phyloP scores from a whole-genome alignment of 2,888 invertebrate species.

The Xestobium rufovillosum region DNA sequence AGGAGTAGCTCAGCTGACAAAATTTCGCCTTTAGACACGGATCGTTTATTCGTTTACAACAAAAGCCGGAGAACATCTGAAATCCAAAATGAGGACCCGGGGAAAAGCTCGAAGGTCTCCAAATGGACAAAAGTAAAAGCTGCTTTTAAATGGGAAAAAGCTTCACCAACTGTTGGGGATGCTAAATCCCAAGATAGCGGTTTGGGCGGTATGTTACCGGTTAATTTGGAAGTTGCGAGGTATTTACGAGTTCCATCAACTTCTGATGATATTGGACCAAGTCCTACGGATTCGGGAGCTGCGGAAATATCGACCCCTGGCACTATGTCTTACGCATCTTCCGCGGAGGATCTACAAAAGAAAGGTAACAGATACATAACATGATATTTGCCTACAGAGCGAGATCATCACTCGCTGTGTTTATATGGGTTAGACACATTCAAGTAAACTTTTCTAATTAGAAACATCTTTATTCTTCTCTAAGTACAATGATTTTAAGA shows the following conservation, averaged over 20 bases:
- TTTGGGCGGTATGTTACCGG: slow-evolving; percentile 42
- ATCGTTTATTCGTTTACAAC: not conserved
- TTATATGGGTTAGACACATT: no score
- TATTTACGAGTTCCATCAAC: slow-evolving; percentile 48
- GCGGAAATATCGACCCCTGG: slow-evolving; percentile 54
- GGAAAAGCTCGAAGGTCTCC: slow-evolving; percentile 56
- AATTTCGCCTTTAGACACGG: slow-evolving; percentile 35
- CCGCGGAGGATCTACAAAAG: slow-evolving; percentile 55
- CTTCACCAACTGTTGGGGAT: slow-evolving; percentile 41
- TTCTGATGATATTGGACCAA: slow-evolving; percentile 42
- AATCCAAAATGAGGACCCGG: slow-evolving; percentile 9
- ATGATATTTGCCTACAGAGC: no score
- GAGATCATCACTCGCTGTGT: no score
- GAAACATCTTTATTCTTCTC: no score
- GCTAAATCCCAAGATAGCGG: slow-evolving; percentile 43
- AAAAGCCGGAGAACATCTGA: not conserved
- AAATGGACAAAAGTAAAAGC: slow-evolving; percentile 89
- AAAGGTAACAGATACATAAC: no score
- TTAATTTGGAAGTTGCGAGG: slow-evolving; percentile 47
- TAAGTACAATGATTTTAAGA: no score
- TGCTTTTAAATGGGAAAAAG: slow-evolving; percentile 80
- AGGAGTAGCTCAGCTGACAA: slow-evolving; percentile 59
- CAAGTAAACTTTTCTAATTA: no score
- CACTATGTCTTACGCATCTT: slow-evolving; percentile 65
- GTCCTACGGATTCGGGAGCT: slow-evolving; percentile 49